Percentiles rank a stretch among this genome's conserved stretches.
These are phyloP conservation scores for Diadema setosum DNA, from an alignment of 35 echinoderm and acorn worm species.

Conservation along the genomic window DNA sequence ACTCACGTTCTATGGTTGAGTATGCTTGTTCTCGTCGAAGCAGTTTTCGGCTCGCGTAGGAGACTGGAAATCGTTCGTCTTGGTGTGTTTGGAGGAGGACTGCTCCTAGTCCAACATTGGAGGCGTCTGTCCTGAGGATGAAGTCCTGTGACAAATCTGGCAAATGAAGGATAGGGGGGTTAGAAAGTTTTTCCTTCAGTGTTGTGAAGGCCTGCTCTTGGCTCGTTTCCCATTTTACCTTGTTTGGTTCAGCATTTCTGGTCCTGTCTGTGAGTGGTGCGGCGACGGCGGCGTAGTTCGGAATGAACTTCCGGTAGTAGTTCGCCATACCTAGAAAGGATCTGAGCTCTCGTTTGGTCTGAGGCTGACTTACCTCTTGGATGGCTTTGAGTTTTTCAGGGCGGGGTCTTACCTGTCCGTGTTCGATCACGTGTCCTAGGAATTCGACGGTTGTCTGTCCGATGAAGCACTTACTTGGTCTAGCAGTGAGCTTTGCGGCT, in stretches of 20 bases:
- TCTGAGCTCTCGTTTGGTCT: slow-evolving; percentile 31
- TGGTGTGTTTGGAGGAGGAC: not conserved
- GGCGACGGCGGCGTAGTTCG: slow-evolving; percentile 47
- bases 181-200: slow-evolving; percentile 12
- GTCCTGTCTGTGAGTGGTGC: slow-evolving; percentile 55
- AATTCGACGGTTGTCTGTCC: slow-evolving; percentile 32
- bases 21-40: slow-evolving; percentile 9
- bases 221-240: not conserved
- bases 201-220: slow-evolving; percentile 48
- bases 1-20: too few species aligned
- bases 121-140: slow-evolving; percentile 52
- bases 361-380: slow-evolving; percentile 13
- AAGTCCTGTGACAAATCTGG: slow-evolving; percentile 6
- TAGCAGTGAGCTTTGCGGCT: too few species aligned
- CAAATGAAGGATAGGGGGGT: too few species aligned
- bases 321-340: slow-evolving; percentile 3
- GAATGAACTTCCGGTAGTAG: slow-evolving; percentile 48
- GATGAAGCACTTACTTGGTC: slow-evolving; percentile 53
- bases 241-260: slow-evolving; percentile 54
- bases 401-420: not conserved
- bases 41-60: not conserved
- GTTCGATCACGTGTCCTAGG: slow-evolving; percentile 46
- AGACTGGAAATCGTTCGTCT: not conserved
- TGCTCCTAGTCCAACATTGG: slow-evolving; percentile 33
- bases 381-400: slow-evolving; percentile 48